phyloP scores from a whole-genome alignment of 2,797 vertebrate genomes.

The Sebastolobus alascanus region DNA sequence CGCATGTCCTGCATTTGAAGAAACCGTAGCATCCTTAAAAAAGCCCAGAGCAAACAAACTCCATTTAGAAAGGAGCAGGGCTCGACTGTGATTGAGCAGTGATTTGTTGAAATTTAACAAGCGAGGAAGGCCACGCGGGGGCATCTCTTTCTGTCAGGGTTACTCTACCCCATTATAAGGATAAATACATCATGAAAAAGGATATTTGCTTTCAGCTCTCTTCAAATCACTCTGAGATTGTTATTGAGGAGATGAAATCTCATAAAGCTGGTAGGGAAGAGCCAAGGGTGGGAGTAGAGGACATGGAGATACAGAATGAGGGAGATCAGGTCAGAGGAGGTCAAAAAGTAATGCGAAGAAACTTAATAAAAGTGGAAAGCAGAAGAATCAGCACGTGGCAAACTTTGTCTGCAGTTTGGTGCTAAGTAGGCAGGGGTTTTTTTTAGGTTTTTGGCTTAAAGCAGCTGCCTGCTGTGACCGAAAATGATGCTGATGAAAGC shows the following conservation, averaged over 20 bases:
- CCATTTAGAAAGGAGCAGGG: neutral
- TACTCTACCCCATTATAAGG: constrained; percentile 22
- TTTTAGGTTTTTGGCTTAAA: neutral
- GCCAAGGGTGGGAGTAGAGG: neutral
- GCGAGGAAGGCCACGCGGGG: constrained; percentile 11
- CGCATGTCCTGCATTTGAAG: constrained; percentile 6
- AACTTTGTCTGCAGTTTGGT: neutral
- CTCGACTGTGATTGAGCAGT: constrained; percentile 40
- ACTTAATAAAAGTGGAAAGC: constrained; percentile 18
- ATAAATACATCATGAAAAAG: constrained; percentile 53
- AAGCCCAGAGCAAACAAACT: constrained; percentile 30
- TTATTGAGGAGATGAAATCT: constrained; percentile 27
- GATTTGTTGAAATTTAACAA: constrained; percentile 65
- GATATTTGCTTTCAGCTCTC: constrained; percentile 31
- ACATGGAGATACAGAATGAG: constrained; percentile 10
- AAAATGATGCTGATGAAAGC: neutral
- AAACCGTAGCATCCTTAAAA: constrained; percentile 3
- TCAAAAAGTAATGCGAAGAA: constrained; percentile 11
- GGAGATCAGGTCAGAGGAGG: constrained; percentile 7
- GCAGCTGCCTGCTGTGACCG: neutral
- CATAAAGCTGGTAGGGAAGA: constrained; percentile 1
- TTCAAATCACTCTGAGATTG: constrained; percentile 32
- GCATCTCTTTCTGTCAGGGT: constrained; percentile 26
- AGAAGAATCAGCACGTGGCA: neutral
- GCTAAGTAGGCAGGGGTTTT: neutral